phyloP scores from a whole-genome alignment of 2,113 vertebrate species.

The Osmerus eperlanus region DNA sequence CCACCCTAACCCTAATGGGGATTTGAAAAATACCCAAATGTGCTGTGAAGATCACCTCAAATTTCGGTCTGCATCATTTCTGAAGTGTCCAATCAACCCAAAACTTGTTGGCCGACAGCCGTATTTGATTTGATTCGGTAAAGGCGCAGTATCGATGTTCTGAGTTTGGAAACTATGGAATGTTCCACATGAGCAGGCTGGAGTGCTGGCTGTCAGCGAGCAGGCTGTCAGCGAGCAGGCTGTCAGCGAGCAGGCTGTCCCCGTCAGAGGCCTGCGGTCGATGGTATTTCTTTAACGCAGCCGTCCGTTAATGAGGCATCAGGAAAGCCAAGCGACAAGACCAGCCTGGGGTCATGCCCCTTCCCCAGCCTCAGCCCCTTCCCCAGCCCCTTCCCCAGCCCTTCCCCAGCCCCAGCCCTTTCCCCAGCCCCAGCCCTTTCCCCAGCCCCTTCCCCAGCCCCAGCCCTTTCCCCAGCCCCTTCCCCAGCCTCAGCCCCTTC shows the following conservation, averaged over 20 bases:
- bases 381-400: too few relatives aligned
- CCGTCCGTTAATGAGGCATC: constrained; percentile 3
- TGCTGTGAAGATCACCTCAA: too few relatives aligned
- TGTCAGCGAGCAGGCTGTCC: neutral
- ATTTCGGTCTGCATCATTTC: too few relatives aligned
- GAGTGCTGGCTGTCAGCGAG: neutral
- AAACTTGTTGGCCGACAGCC: neutral
- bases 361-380: too few relatives aligned
- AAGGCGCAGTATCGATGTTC: constrained; percentile 33
- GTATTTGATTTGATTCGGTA: constrained; percentile 1
- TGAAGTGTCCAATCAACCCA: neutral
- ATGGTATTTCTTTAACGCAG: neutral
- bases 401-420: too few relatives aligned
- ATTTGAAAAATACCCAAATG: too few relatives aligned
- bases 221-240: too few relatives aligned
- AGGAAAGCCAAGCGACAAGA: neutral
- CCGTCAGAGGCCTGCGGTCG: neutral
- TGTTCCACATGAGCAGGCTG: constrained; percentile 27
- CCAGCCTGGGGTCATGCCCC: neutral
- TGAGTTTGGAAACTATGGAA: constrained; percentile 35
- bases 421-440: too few relatives aligned
- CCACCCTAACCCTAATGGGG: too few relatives aligned
- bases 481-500: too few relatives aligned
- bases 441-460: too few relatives aligned
- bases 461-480: too few relatives aligned